Evolutionary conservation across 1,140 invertebrate species (phyloP).

Genomic region (Philopotamus ludificatus): DNA sequence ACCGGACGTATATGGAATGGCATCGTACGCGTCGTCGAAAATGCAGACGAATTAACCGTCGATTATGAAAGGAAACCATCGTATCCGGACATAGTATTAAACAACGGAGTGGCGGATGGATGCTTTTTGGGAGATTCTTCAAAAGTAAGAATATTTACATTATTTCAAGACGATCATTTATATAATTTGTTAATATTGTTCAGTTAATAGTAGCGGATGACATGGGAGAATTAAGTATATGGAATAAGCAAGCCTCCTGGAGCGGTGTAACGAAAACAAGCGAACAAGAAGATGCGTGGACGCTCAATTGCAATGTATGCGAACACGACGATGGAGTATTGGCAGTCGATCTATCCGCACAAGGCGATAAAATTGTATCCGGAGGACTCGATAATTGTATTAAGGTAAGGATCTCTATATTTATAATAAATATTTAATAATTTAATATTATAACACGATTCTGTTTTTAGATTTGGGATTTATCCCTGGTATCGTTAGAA

Average conservation of each 20-base stretch:
- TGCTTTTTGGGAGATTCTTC: constrained; percentile 48
- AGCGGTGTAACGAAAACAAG: constrained; percentile 43
- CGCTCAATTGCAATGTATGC: constrained; percentile 44
- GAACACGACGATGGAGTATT: constrained; percentile 51
- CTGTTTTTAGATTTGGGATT: constrained; percentile 38
- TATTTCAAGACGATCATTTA: not conserved
- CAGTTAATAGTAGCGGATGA: constrained; percentile 52
- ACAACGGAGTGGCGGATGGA: constrained; percentile 49
- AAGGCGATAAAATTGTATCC: constrained; percentile 46
- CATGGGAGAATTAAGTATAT: constrained; percentile 49
- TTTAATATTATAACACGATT: not conserved
- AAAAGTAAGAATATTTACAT: constrained; percentile 44
- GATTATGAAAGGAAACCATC: constrained; percentile 36
- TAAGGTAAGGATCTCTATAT: constrained; percentile 45
- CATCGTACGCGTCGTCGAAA: constrained; percentile 45
- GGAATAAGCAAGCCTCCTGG: constrained; percentile 43
- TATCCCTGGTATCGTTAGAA: constrained; percentile 24
- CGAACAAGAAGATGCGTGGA: constrained; percentile 42
- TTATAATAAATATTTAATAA: constrained; percentile 5
- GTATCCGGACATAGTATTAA: constrained; percentile 43
- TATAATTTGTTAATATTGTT: constrained; percentile 7
- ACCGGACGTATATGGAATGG: constrained; percentile 53
- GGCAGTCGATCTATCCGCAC: constrained; percentile 46
- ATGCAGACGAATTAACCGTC: constrained; percentile 36
- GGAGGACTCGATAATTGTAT: constrained; percentile 51